Evolutionary conservation across 1,140 invertebrate species (phyloP).

Genomic region (Melitaea cinxia): DNA sequence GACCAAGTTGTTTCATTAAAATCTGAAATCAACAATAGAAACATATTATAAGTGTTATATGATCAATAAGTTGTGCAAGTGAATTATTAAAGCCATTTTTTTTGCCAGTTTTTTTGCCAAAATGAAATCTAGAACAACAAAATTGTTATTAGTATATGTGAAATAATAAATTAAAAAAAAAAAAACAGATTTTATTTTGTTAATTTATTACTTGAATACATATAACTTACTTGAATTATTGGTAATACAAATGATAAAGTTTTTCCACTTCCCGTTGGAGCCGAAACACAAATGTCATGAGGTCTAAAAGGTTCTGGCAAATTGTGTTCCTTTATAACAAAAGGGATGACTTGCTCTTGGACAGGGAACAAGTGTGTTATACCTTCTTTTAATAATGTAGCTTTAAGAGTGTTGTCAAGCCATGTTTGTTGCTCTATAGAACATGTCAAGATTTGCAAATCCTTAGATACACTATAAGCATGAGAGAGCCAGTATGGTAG

Average conservation of each 20-base stretch:
- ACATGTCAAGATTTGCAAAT: conserved; percentile 84
- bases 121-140: no score
- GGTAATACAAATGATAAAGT: conserved; percentile 97
- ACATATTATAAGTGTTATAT: background rate
- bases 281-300: conserved; percentile 97
- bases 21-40: conserved; percentile 48
- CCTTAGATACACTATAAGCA: conserved; percentile 88
- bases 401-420: conserved; percentile 84
- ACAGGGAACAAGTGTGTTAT: conserved; percentile 93
- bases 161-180: no score
- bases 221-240: conserved; percentile 90
- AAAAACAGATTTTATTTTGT: no score
- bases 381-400: conserved; percentile 87
- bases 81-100: no score
- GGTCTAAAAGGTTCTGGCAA: conserved; percentile 85
- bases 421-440: conserved; percentile 83
- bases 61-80: background rate
- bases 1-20: conserved; percentile 72
- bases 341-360: conserved; percentile 92
- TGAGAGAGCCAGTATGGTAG: conserved; percentile 93
- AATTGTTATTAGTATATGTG: conserved; percentile 31
- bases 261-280: conserved; percentile 99
- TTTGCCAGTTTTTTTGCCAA: no score
- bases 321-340: conserved; percentile 85
- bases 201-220: no score